These are phyloP conservation scores for Prionailurus bengalensis DNA, from an alignment of 2,113 vertebrate genomes.

Conservation along the genomic window DNA sequence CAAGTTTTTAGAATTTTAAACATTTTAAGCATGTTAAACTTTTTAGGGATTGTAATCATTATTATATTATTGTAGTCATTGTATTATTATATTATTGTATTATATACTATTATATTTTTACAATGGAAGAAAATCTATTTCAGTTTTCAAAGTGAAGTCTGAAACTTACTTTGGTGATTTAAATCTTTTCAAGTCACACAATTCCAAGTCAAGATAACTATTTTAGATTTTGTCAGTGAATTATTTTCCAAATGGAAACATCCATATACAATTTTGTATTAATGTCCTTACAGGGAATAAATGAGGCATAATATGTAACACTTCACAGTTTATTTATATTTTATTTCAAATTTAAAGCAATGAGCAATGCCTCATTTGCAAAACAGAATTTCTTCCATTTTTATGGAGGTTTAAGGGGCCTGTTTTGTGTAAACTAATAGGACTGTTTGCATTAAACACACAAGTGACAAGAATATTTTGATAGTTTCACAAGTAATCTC, in stretches of 20 bases:
- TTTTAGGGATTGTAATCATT: neutral
- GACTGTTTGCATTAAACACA: neutral
- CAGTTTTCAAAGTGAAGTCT: constrained; percentile 48
- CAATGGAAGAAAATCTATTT: constrained; percentile 11
- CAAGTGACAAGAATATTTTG: constrained; percentile 59
- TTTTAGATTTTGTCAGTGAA: neutral
- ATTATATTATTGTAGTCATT: neutral
- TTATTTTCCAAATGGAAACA: constrained; percentile 20
- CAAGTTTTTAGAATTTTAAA: constrained; percentile 25
- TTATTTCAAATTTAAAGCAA: constrained; percentile 54
- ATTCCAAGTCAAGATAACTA: neutral
- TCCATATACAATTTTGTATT: neutral
- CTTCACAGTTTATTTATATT: neutral
- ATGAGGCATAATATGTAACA: neutral
- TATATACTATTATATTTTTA: neutral
- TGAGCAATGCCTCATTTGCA: neutral
- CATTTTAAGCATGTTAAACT: neutral
- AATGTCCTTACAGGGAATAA: neutral
- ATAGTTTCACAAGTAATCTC: constrained; percentile 65
- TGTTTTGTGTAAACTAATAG: constrained; percentile 69
- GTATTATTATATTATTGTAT: neutral
- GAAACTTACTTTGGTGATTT: constrained; percentile 27
- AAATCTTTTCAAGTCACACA: constrained; percentile 6
- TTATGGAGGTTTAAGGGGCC: neutral
- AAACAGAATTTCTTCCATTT: constrained; percentile 30